Evolutionary conservation across 2,797 vertebrate genomes (phyloP).

Genomic region (Poeciliopsis presidionis): DNA sequence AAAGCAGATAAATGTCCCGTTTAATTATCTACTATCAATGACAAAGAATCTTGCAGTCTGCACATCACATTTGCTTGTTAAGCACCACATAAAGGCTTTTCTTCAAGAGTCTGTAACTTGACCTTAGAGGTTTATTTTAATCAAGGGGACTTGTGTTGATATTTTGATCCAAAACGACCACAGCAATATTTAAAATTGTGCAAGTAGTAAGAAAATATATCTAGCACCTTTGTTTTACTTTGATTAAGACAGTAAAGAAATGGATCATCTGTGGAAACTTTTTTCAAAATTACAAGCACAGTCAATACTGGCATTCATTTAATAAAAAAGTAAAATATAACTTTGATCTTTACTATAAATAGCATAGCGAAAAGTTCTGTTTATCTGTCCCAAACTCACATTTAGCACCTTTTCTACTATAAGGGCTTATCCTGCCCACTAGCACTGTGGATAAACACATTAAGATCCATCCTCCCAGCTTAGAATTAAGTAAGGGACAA

Average conservation of each 20-base stretch:
- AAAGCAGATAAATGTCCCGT: constrained; percentile 20
- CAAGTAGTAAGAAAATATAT: not conserved
- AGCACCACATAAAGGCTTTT: not conserved
- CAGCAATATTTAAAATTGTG: not conserved
- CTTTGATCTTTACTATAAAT: not conserved
- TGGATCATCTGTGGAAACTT: not conserved
- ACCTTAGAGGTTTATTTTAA: constrained; percentile 1
- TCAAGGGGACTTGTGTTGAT: not conserved
- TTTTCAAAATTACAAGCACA: not conserved
- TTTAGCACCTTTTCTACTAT: not conserved
- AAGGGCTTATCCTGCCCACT: not conserved
- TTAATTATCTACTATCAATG: not conserved
- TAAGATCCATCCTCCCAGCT: not conserved
- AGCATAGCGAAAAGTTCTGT: not conserved
- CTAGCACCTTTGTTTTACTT: not conserved
- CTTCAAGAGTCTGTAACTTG: not conserved
- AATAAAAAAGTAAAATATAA: not conserved
- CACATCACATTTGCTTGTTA: not conserved
- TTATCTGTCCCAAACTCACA: not conserved
- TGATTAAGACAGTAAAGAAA: not conserved
- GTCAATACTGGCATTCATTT: not conserved
- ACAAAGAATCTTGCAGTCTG: not conserved
- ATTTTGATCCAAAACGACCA: constrained; percentile 2
- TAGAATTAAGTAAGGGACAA: not conserved
- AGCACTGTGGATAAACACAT: not conserved